Percentiles rank a stretch among this genome's conserved stretches.
Evolutionary conservation across 2,113 vertebrate species (phyloP).

Genomic region (Sinocyclocheilus grahami): DNA sequence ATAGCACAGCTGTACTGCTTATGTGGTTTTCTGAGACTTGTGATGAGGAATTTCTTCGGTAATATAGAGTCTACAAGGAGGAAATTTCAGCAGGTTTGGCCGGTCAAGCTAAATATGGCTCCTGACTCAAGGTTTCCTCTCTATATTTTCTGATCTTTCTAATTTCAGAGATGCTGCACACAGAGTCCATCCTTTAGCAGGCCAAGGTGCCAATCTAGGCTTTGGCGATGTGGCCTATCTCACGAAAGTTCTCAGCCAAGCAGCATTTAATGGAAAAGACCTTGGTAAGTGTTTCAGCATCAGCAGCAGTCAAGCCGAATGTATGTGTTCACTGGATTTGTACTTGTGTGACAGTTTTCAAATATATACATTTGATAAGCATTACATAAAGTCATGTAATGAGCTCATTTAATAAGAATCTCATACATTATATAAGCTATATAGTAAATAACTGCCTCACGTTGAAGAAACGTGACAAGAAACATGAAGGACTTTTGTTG

Average conservation of each 20-base stretch:
- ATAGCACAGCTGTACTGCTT: neutral
- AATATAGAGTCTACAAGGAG: neutral
- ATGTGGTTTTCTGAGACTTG: neutral
- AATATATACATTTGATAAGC: neutral
- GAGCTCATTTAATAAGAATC: neutral
- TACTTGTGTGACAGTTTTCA: neutral
- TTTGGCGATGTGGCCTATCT: constrained; percentile 91
- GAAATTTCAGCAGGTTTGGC: neutral
- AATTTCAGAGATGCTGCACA: constrained; percentile 91
- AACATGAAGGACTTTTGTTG: neutral
- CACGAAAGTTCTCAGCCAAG: constrained; percentile 84
- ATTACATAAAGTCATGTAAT: constrained; percentile 3
- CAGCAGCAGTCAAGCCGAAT: neutral
- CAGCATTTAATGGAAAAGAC: constrained; percentile 91
- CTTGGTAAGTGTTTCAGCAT: constrained; percentile 82
- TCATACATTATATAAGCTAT: neutral
- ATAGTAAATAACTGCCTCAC: neutral
- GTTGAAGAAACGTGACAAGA: constrained; percentile 10
- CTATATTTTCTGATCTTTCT: constrained; percentile 51
- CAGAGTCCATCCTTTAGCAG: constrained; percentile 94
- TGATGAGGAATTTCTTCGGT: neutral
- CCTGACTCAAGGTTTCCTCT: neutral
- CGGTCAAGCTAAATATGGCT: neutral
- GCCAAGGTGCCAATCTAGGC: constrained; percentile 96
- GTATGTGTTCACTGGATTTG: neutral